phyloP scores from a whole-genome alignment of 2,113 vertebrate species.

The Entomyzon cyanotis region DNA sequence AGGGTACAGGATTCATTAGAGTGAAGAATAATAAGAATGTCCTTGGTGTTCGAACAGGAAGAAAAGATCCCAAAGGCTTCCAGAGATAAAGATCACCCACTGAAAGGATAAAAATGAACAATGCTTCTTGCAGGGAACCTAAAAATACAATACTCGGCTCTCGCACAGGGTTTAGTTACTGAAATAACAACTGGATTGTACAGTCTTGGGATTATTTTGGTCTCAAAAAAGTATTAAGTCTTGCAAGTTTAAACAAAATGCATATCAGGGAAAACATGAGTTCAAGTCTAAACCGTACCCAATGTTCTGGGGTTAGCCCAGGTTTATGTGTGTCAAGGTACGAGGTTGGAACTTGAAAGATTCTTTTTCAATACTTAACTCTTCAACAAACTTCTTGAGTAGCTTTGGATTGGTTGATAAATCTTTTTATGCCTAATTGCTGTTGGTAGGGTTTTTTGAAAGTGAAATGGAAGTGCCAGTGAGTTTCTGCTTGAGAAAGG shows the following conservation, averaged over 20 bases:
- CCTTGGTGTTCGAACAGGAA: constrained; percentile 46
- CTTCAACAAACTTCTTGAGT: neutral
- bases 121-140: constrained; percentile 51
- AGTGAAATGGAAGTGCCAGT: neutral
- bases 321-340: neutral
- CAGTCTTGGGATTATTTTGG: constrained; percentile 2
- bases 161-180: neutral
- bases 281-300: neutral
- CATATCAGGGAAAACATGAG: neutral
- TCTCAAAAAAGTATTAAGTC: neutral
- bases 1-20: constrained; percentile 56
- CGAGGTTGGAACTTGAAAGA: neutral
- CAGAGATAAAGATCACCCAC: constrained; percentile 64
- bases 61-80: constrained; percentile 56
- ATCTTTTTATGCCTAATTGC: neutral
- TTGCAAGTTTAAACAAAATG: neutral
- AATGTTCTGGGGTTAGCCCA: neutral
- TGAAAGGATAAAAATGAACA: constrained; percentile 64
- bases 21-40: constrained; percentile 39
- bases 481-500: neutral
- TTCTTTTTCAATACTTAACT: neutral
- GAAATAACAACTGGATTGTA: constrained; percentile 42
- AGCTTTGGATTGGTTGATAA: neutral
- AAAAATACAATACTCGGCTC: constrained; percentile 54
- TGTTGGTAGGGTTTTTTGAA: neutral